Conservation (phyloP, 2,888 invertebrate genomes). For the Harpalus rufipes region DNA sequence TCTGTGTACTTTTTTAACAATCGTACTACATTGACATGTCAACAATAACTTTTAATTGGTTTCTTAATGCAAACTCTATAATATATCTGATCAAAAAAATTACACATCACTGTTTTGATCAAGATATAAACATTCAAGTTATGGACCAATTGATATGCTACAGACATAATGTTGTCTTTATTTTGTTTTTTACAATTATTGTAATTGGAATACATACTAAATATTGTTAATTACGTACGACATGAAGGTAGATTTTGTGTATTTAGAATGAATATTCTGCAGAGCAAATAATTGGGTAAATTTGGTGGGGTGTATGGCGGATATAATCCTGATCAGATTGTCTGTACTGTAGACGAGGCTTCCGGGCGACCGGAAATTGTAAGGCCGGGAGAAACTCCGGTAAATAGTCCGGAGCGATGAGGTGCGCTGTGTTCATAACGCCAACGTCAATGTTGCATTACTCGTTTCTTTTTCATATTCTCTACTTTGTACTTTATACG, state of each 20-base stretch:
- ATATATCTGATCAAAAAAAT: too few relatives aligned
- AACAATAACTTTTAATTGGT: too few relatives aligned
- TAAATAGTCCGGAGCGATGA: conserved; percentile 14
- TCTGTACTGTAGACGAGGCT: conserved; percentile 45
- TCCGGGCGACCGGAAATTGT: conserved; percentile 58
- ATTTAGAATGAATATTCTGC: neutral
- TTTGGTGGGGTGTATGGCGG: conserved; percentile 31
- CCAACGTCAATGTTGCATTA: neutral
- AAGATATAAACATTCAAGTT: too few relatives aligned
- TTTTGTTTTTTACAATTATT: too few relatives aligned
- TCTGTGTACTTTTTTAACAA: too few relatives aligned
- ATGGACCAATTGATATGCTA: too few relatives aligned
- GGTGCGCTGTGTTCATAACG: neutral
- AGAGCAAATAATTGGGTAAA: conserved; percentile 32
- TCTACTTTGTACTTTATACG: neutral
- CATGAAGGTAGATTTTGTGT: neutral
- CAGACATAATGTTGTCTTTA: too few relatives aligned
- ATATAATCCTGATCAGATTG: conserved; percentile 64
- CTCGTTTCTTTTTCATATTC: neutral
- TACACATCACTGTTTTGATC: too few relatives aligned
- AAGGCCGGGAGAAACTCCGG: conserved; percentile 47
- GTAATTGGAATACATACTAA: too few relatives aligned
- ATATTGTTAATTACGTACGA: too few relatives aligned
- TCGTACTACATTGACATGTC: too few relatives aligned
- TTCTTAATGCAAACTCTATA: too few relatives aligned